Evolutionary conservation across 2,797 vertebrate genomes (phyloP), one percentile per base, ranked within the genome.

Genomic region (Coluber constrictor): DNA sequence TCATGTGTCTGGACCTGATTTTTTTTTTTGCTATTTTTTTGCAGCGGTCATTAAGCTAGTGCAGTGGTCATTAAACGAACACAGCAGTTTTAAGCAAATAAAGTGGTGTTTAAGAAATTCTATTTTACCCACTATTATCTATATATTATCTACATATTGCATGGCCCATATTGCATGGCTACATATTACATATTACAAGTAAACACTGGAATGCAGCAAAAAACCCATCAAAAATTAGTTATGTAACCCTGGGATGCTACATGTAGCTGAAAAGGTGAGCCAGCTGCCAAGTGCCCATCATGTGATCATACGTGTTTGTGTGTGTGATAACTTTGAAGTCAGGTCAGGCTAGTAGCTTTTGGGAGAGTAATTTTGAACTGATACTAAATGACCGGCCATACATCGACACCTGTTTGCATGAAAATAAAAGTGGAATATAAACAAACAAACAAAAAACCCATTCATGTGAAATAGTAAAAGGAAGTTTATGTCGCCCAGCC

Each of bases 311-410:
- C 29, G 25, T n/a, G 11, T 66, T 13, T 66, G n/a, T 70, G 2
- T 32, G 2, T 70, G 29, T 70, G 15, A 74, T 8, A 74, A 74
- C n/a, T 74, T 37, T 74, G n/a, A 74, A 32, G 16, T 74, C 6
- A 18, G n/a, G 16, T 74, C 0, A 54, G 6, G 12, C 32, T 18
- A 74, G 66, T 20, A 74, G 66, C n/a, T 74, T 74, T 74, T 9
- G 66, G 16, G 15, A 16, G 6, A 37, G n/a, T 37, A 8, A 74
- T 1, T 74, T 37, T 74, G n/a, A 32, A 32, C 29, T 66, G 63
- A 11, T 27, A 63, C 11, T 12, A 63, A 63, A 11, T 66, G 29
- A 66, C 2, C 0, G 5, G n/a, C 4, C 29, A 1, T 2, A n/a
- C 3, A 12, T n/a, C 5, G 2, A 6, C 6, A 32, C 63, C n/a